Base-by-base conservation (phyloP, 2,888 invertebrate species). In the Drosophila pseudotakahashii region DNA sequence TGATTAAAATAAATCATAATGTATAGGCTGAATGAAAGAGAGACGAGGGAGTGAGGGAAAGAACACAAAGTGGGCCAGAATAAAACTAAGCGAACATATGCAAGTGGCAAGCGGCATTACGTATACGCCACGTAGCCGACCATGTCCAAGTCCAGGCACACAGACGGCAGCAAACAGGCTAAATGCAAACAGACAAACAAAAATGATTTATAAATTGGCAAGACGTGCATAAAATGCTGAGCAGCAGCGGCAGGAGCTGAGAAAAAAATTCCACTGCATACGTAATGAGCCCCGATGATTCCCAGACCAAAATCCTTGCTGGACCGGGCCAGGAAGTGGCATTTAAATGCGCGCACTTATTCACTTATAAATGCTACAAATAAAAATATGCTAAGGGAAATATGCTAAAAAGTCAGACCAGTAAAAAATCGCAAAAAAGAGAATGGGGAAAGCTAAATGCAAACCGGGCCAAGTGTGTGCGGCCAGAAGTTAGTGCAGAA, bases 141-240 rank as follows among this genome's bases (percentile, higher is more conserved):
- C 72, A 79, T 73, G 81, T 76, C 73, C 80, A 76, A 16, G 55
- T 11, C 34, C 67, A 14, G 16, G 55, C 74, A 79, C 72, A 77
- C 68, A 75, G 58, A 73, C 61, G 67, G 55, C 69, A 66, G 64
- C 74, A 75, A 63, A 64, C 69, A 73, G 55, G 64, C 70, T 62
- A 79, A 78, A 78, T 71, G 78, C 84, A 82, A 82, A 83, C 87
- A 86, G 87, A 78, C 84, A 83, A 83, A 83, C 82, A 83, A 83
- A 89, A 90, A 89, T 90, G 89, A 90, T 90, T 89, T 90, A 90
- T 90, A 90, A 90, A 90, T 90, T 90, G 89, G 86, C 85, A 78
- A 81, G 81, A 90, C 90, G 90, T 90, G 90, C 81, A 90, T 81
- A 88, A 89, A 90, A 90, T 90, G 81, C 78, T 82, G 81, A 90